phyloP scores from a whole-genome alignment of 2,797 vertebrate species.

The Syncerus caffer region DNA sequence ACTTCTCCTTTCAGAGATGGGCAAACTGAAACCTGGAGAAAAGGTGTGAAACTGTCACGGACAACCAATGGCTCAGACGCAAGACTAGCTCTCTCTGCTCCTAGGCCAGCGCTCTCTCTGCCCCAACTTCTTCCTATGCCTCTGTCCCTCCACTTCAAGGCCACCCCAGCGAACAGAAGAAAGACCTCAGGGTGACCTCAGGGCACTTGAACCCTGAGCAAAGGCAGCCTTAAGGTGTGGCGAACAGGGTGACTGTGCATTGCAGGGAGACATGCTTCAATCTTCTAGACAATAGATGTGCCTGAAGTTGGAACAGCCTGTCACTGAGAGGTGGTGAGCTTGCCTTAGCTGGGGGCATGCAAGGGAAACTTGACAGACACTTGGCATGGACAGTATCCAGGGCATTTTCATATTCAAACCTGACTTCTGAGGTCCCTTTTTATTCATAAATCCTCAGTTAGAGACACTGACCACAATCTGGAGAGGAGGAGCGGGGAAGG shows the following conservation, averaged over 20 bases:
- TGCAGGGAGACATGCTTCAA: neutral
- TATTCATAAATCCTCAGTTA: neutral
- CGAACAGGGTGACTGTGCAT: accelerated
- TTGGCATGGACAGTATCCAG: neutral
- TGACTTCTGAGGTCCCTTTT: neutral
- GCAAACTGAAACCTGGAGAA: neutral
- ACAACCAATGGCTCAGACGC: neutral
- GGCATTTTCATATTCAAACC: neutral
- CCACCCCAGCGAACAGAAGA: neutral
- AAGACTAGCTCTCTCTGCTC: neutral
- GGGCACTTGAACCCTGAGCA: neutral
- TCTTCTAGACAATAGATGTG: neutral
- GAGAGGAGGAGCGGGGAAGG: neutral
- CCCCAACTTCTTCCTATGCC: neutral
- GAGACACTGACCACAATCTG: neutral
- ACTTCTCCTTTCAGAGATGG: neutral
- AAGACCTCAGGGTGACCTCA: too few relatives aligned
- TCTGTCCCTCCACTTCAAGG: neutral
- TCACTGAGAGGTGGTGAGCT: neutral
- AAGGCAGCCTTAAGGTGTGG: neutral
- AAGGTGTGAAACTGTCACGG: neutral
- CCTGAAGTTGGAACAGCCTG: neutral
- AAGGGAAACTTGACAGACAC: neutral
- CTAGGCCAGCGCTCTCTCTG: neutral
- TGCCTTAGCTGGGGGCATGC: too few relatives aligned